A percentile compares a stretch with the other conserved stretches of the same genome.
Evolutionary conservation across 37 sponge, comb jelly and placozoan species (phyloP).

Genomic region (Cliona cf. orientalis): DNA sequence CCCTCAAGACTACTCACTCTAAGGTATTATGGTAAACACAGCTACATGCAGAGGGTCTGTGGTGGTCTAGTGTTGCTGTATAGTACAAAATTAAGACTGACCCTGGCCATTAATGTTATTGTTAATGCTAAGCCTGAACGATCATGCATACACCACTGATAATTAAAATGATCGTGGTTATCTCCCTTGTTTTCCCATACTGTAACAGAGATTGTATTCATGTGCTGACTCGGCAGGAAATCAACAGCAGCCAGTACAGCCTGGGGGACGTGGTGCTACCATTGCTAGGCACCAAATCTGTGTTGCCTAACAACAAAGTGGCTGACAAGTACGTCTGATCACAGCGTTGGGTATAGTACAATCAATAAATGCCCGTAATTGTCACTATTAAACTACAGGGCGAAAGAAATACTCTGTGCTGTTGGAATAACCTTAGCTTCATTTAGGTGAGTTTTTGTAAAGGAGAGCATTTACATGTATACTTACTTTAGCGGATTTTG

Average conservation of each 20-base stretch:
- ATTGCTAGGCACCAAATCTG: slow-evolving; percentile 18
- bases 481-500: too few species aligned
- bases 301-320: slow-evolving; percentile 45
- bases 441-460: slow-evolving; percentile 39
- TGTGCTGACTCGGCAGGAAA: slow-evolving; percentile 9
- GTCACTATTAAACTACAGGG: neutral
- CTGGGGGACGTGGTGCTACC: slow-evolving; percentile 68
- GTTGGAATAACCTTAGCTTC: slow-evolving; percentile 28
- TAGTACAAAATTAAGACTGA: too few species aligned
- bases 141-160: too few species aligned
- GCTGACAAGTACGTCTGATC: slow-evolving; percentile 34
- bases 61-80: too few species aligned
- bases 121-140: too few species aligned
- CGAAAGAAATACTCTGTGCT: slow-evolving; percentile 23
- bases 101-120: too few species aligned
- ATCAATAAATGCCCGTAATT: neutral
- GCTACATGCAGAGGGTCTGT: too few species aligned
- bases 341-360: neutral
- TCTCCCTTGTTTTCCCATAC: too few species aligned
- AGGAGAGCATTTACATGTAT: too few species aligned
- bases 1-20: too few species aligned
- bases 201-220: slow-evolving; percentile 1
- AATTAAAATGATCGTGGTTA: too few species aligned
- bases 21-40: too few species aligned
- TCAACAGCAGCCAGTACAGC: slow-evolving; percentile 12